Evolutionary conservation across 1,140 invertebrate species (phyloP).

Genomic region (Pteromalus puparum): DNA sequence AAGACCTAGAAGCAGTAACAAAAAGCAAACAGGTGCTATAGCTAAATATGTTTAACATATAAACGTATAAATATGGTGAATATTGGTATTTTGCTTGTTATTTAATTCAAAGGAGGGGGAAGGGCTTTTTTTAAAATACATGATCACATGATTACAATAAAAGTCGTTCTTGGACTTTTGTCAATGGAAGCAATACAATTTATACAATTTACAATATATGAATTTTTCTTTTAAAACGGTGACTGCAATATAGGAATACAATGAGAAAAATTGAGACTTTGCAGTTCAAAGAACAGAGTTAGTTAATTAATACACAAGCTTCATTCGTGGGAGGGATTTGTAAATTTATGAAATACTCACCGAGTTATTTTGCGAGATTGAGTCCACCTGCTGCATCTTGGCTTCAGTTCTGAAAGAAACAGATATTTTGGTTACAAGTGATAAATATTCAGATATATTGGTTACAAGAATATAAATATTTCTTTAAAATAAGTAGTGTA

Average conservation of each 20-base stretch:
- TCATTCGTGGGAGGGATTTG: constrained; percentile 47
- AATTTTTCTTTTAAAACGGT: constrained; percentile 5
- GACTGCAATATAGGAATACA: constrained; percentile 29
- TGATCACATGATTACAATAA: constrained; percentile 10
- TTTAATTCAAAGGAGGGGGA: not conserved
- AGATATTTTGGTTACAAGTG: constrained; percentile 40
- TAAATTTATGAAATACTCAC: constrained; percentile 68
- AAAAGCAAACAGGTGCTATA: constrained; percentile 47
- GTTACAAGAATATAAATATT: no score
- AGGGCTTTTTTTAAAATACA: constrained; percentile 18
- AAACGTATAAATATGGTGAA: constrained; percentile 27
- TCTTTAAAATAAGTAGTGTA: no score
- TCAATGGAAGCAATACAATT: constrained; percentile 20
- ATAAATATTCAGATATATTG: no score
- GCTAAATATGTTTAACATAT: constrained; percentile 47
- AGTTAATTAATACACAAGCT: constrained; percentile 62
- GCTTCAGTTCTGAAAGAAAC: constrained; percentile 71
- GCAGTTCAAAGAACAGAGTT: constrained; percentile 55
- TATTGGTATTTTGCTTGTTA: constrained; percentile 21
- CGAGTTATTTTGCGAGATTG: constrained; percentile 77
- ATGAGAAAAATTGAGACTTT: constrained; percentile 48
- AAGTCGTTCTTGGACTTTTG: constrained; percentile 32
- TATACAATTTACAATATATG: constrained; percentile 6
- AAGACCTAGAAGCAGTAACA: constrained; percentile 43
- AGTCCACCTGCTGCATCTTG: constrained; percentile 79